Evolutionary conservation across 1,140 invertebrate genomes (phyloP).

Genomic region (Drosophila insularis): DNA sequence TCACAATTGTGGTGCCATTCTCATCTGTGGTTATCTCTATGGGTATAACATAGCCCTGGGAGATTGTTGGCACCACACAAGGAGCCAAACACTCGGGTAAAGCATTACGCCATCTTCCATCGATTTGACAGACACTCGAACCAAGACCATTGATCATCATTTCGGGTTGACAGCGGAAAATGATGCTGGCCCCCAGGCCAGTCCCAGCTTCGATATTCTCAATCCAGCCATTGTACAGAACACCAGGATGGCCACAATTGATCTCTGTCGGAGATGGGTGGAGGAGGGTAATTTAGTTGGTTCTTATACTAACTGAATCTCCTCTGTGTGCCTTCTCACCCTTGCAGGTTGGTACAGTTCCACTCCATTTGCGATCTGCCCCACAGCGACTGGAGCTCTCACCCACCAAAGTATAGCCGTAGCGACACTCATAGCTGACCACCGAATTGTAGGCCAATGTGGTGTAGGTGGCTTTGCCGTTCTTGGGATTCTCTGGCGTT

Average conservation of each 20-base stretch:
- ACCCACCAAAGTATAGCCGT: constrained; percentile 94
- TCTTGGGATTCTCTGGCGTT: constrained; percentile 92
- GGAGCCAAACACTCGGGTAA: constrained; percentile 95
- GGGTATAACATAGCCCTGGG: constrained; percentile 89
- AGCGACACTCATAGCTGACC: constrained; percentile 96
- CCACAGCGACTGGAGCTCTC: constrained; percentile 93
- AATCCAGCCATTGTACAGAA: constrained; percentile 96
- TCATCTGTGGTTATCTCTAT: constrained; percentile 77
- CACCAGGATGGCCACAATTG: constrained; percentile 95
- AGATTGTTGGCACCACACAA: constrained; percentile 94
- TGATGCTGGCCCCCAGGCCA: constrained; percentile 93
- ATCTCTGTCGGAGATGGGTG: constrained; percentile 88
- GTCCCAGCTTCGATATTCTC: constrained; percentile 95
- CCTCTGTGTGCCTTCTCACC: constrained; percentile 42
- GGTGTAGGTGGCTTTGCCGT: constrained; percentile 95
- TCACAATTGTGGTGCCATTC: constrained; percentile 81
- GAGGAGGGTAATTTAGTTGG: background rate
- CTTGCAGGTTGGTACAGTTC: constrained; percentile 92
- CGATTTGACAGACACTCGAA: constrained; percentile 94
- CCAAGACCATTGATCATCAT: constrained; percentile 95
- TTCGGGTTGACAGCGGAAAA: constrained; percentile 96
- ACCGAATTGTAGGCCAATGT: constrained; percentile 97
- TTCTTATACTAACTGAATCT: background rate
- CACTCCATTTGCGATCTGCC: constrained; percentile 96
- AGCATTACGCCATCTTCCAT: constrained; percentile 96